A percentile compares a stretch with the other conserved stretches of the same genome.
phyloP scores from a whole-genome alignment of 2,888 invertebrate genomes.

The Volucella inflata region DNA sequence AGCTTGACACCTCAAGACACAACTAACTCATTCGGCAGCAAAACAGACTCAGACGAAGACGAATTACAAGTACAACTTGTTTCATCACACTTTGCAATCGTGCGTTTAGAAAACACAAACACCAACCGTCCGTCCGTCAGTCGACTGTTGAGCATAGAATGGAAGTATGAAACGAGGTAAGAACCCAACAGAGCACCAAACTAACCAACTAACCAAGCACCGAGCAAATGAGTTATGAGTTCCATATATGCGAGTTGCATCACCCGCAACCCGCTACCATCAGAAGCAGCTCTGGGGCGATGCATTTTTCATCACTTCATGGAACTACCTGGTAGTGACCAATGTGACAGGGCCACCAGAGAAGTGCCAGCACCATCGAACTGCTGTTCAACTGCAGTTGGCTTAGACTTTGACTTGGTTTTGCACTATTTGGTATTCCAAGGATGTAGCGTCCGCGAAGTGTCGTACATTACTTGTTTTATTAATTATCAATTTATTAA shows the following conservation, averaged over 20 bases:
- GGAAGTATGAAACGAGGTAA: no score
- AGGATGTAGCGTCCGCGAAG: constrained; percentile 78
- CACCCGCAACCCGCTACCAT: constrained; percentile 25
- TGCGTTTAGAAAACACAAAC: constrained; percentile 4
- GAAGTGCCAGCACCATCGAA: constrained; percentile 60
- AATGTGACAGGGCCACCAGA: constrained; percentile 74
- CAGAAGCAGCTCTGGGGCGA: constrained; percentile 1
- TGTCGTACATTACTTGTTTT: constrained; percentile 81
- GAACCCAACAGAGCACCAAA: not conserved
- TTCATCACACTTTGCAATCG: constrained; percentile 73
- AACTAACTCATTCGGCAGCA: constrained; percentile 44
- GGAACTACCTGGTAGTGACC: constrained; percentile 72
- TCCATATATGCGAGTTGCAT: constrained; percentile 70
- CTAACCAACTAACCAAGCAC: constrained; percentile 4
- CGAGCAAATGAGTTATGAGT: constrained; percentile 72
- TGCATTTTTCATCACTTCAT: constrained; percentile 73
- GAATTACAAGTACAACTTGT: constrained; percentile 68
- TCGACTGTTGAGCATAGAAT: no score
- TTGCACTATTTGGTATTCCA: constrained; percentile 78
- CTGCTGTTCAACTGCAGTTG: constrained; percentile 30
- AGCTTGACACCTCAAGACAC: constrained; percentile 61
- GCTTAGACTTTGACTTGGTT: constrained; percentile 31
- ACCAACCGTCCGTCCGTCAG: no score
- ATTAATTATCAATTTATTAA: constrained; percentile 81
- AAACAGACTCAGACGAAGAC: constrained; percentile 65